Percentiles rank a stretch among this genome's conserved stretches.
phyloP scores from a whole-genome alignment of 2,888 invertebrate genomes.

The Tipula helvola region DNA sequence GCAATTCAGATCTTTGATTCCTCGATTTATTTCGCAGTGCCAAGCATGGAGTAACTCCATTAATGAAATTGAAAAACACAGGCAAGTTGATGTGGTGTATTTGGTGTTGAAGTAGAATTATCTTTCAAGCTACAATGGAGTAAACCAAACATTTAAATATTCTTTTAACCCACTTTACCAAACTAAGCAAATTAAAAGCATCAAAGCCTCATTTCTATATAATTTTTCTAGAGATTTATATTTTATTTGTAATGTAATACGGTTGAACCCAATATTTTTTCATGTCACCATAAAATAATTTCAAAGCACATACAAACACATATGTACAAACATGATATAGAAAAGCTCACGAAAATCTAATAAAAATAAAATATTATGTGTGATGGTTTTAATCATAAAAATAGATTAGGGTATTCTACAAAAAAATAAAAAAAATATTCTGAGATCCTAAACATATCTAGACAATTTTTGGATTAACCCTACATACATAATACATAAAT shows the following conservation, averaged over 20 bases:
- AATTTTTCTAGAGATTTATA: background rate
- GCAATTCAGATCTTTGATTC: too few relatives aligned
- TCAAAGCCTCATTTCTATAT: background rate
- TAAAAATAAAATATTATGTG: constrained; percentile 4
- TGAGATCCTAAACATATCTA: background rate
- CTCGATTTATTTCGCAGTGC: too few relatives aligned
- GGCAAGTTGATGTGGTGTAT: too few relatives aligned
- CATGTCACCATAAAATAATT: background rate
- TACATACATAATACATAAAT: background rate
- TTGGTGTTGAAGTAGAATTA: too few relatives aligned
- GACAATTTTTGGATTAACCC: background rate
- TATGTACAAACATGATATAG: background rate
- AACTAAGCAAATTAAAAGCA: background rate
- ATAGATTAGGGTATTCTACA: background rate
- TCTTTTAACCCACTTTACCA: too few relatives aligned
- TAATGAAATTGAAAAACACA: too few relatives aligned
- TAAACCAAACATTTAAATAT: too few relatives aligned
- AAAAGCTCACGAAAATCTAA: background rate
- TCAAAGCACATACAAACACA: background rate
- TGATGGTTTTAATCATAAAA: background rate
- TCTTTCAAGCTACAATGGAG: too few relatives aligned
- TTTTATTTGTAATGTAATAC: background rate
- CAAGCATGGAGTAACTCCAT: too few relatives aligned
- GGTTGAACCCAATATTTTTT: background rate
- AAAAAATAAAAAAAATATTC: background rate